Conservation (phyloP, 2,888 invertebrate species). For the Heteromurus nitidus region DNA sequence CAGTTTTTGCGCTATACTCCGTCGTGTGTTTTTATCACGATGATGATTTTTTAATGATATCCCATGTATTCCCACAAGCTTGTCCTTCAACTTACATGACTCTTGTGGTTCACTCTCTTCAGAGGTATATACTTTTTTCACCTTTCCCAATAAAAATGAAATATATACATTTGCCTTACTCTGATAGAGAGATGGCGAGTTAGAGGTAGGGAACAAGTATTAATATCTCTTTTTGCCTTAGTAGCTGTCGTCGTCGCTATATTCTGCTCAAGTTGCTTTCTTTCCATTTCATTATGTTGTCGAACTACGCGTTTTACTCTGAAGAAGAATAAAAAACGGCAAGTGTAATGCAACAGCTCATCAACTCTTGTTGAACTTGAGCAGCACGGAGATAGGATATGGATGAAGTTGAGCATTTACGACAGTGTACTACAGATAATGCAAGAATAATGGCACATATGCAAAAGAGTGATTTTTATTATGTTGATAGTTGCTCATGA, state of each 20-base stretch:
- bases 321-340: too few relatives aligned
- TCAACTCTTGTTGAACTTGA: background rate
- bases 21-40: background rate
- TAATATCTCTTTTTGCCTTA: background rate
- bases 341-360: background rate
- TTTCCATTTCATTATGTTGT: background rate
- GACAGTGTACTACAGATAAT: too few relatives aligned
- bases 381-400: background rate
- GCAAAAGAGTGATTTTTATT: background rate
- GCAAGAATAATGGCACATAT: background rate
- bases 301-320: too few relatives aligned
- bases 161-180: background rate
- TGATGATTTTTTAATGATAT: constrained; percentile 49
- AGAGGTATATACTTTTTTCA: background rate
- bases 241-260: too few relatives aligned
- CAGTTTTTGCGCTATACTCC: background rate
- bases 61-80: constrained; percentile 56
- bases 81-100: constrained; percentile 49
- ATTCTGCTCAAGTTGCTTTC: background rate
- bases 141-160: constrained; percentile 38
- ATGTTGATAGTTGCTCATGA: too few relatives aligned
- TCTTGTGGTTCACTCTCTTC: constrained; percentile 3
- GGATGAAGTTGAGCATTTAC: background rate
- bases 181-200: background rate
- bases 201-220: background rate